Evolutionary conservation across 2,797 vertebrate species (phyloP).

Genomic region (Rallus crepitans): DNA sequence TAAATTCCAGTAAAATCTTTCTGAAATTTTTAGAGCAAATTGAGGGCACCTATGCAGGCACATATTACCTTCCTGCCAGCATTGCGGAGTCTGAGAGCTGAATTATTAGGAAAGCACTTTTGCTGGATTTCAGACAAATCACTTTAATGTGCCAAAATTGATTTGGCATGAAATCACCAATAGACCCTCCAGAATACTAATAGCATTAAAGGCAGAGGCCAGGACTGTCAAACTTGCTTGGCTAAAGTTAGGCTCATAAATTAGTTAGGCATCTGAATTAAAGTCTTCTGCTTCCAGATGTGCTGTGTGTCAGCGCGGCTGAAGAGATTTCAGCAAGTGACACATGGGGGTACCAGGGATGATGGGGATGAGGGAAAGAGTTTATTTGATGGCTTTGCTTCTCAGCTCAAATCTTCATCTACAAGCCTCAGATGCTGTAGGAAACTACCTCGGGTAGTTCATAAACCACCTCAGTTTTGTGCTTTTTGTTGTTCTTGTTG

Average conservation of each 20-base stretch:
- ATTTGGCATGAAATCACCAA: slow-evolving; percentile 60
- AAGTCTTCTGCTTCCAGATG: neutral
- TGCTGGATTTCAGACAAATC: slow-evolving; percentile 69
- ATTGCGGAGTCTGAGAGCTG: slow-evolving; percentile 2
- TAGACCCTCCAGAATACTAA: slow-evolving; percentile 55
- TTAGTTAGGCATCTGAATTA: neutral
- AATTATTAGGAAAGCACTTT: slow-evolving; percentile 67
- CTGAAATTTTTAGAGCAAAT: slow-evolving; percentile 5
- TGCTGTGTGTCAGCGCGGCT: neutral
- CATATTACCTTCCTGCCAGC: neutral
- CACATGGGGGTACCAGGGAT: neutral
- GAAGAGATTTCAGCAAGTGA: neutral
- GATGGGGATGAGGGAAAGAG: neutral
- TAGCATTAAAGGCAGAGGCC: slow-evolving; percentile 23
- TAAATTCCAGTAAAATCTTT: slow-evolving; percentile 12
- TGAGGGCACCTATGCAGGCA: slow-evolving; percentile 2
- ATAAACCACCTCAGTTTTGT: neutral
- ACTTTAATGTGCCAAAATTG: slow-evolving; percentile 62
- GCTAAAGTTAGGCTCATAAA: neutral
- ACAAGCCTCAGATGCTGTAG: neutral
- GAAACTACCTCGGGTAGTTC: neutral
- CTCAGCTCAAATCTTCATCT: neutral
- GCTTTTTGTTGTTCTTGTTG: neutral
- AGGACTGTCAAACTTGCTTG: slow-evolving; percentile 33
- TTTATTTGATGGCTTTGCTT: neutral